Evolutionary conservation across 2,797 vertebrate genomes (phyloP).

Genomic region (Chrosomus eos): DNA sequence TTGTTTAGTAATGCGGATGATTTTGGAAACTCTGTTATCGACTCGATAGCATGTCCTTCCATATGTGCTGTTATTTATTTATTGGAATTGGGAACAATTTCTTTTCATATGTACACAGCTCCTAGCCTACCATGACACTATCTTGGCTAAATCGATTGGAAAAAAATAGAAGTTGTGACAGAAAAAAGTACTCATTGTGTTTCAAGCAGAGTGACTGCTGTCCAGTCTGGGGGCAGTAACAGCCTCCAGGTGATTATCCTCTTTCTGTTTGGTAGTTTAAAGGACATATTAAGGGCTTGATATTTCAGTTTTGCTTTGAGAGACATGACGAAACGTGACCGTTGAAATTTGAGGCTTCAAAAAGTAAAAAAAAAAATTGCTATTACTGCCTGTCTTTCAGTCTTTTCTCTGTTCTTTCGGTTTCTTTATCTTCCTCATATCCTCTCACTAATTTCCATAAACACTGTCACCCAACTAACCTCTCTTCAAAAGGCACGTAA

Average conservation of each 20-base stretch:
- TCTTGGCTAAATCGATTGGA: background rate
- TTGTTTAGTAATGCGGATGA: background rate
- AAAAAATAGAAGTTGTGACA: background rate
- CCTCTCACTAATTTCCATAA: slow-evolving; percentile 27
- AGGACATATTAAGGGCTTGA: slow-evolving; percentile 41
- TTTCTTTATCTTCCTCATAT: background rate
- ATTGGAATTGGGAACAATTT: background rate
- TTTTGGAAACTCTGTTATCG: background rate
- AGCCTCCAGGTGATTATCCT: slow-evolving; percentile 26
- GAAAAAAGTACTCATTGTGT: background rate
- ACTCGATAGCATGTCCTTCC: background rate
- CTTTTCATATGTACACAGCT: background rate
- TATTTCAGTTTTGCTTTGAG: slow-evolving; percentile 35
- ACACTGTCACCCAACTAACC: slow-evolving; percentile 31
- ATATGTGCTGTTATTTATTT: background rate
- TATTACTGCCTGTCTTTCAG: slow-evolving; percentile 18
- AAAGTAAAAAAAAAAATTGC: background rate
- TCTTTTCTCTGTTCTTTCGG: slow-evolving; percentile 14
- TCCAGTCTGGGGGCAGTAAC: slow-evolving; percentile 11
- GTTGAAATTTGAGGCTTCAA: slow-evolving; percentile 3
- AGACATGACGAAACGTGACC: slow-evolving; percentile 5
- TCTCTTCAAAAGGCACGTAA: slow-evolving; percentile 46
- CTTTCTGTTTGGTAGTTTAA: slow-evolving; percentile 38
- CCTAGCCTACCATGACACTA: background rate
- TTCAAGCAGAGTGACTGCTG: background rate